Percentiles rank a stretch among this genome's conserved stretches.
These are phyloP conservation scores for Rana temporaria DNA, from an alignment of 2,113 vertebrate genomes.

Conservation along the genomic window DNA sequence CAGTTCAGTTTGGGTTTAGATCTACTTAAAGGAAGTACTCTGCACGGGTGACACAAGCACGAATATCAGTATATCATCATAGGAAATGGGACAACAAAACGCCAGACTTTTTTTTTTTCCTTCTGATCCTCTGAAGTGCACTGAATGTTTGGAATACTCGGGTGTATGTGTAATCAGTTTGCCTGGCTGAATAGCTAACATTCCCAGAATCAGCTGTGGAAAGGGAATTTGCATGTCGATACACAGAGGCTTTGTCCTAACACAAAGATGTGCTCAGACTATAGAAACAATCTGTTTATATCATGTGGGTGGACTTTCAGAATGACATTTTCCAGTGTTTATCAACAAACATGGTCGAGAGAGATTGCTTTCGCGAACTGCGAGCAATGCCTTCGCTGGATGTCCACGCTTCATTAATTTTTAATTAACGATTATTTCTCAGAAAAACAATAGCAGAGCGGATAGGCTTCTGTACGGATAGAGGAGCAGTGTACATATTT, in stretches of 20 bases:
- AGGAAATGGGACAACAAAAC: neutral
- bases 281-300: slow-evolving; percentile 17
- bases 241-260: slow-evolving; percentile 35
- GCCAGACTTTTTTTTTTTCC: neutral
- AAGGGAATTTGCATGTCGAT: slow-evolving; percentile 29
- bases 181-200: slow-evolving; percentile 36
- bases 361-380: neutral
- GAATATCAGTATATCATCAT: neutral
- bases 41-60: too few species aligned
- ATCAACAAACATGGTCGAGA: slow-evolving; percentile 45
- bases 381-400: neutral
- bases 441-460: neutral
- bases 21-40: neutral
- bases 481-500: too few species aligned
- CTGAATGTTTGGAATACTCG: slow-evolving; percentile 25
- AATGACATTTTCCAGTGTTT: slow-evolving; percentile 54
- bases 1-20: too few species aligned
- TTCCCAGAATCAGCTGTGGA: slow-evolving; percentile 50
- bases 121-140: neutral
- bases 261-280: slow-evolving; percentile 22
- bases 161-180: neutral
- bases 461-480: neutral
- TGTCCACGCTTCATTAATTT: neutral
- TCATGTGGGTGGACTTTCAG: slow-evolving; percentile 31
- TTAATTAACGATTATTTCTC: slow-evolving; percentile 1